Conservation (phyloP, 2,113 vertebrate genomes). For the Hypanus sabinus region DNA sequence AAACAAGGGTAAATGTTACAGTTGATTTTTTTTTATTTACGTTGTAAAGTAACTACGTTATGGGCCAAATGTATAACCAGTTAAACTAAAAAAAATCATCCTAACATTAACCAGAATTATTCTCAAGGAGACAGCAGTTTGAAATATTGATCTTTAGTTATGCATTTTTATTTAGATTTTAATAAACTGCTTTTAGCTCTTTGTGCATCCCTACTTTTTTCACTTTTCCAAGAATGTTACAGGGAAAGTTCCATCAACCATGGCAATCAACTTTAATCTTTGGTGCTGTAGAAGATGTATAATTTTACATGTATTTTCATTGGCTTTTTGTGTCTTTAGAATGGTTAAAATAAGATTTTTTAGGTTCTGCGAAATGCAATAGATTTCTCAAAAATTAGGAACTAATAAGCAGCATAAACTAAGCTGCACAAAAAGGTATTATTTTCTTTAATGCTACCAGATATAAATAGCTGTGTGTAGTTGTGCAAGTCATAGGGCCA, state of each 20-base stretch:
- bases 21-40: background rate
- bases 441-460: background rate
- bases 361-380: background rate
- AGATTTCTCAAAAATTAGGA: too few relatives aligned
- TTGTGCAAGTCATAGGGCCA: too few relatives aligned
- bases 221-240: background rate
- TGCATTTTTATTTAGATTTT: background rate
- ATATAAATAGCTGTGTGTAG: background rate
- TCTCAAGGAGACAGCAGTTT: background rate
- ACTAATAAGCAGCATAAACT: too few relatives aligned
- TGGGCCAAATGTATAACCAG: background rate
- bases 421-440: too few relatives aligned
- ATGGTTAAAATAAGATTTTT: background rate
- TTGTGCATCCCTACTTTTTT: background rate
- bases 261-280: background rate
- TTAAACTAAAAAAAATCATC: background rate
- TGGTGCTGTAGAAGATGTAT: background rate
- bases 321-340: background rate
- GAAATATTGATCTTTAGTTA: background rate
- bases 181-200: background rate
- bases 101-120: conserved; percentile 8
- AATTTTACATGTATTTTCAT: background rate
- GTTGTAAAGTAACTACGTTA: conserved; percentile 6
- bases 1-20: background rate
- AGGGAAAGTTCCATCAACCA: background rate